Base-by-base conservation (phyloP, 1,140 invertebrate species). In the Drosophila serrata region DNA sequence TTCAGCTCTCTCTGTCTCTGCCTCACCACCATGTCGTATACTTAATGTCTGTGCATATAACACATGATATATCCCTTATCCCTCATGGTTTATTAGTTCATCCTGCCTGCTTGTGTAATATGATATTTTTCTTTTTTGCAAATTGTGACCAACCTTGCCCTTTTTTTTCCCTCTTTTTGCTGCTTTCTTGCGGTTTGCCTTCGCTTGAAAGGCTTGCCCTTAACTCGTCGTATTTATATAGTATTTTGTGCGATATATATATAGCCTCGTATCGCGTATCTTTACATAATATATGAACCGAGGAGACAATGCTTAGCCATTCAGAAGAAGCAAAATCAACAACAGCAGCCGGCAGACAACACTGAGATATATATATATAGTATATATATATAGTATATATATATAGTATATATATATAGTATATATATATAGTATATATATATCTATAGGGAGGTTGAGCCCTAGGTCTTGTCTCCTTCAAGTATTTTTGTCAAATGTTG, bases 61-160 rank as follows among this genome's bases (percentile, higher is more conserved):
- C 19, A 39, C 46, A 43, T 55, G 40, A 19, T 27, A 57, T 79
- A 67, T 67, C 61, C 62, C 62, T 55, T 69, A 53, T 61, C 35
- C 49, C 74, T 31, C 42, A 46, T 33, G 49, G 49, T 60, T 84
- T 84, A 79, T 82, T 82, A 76, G 81, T 84, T 76, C 72, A 84
- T 84, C 79, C 79, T 81, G 78, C 46, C 48, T 12, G 19, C 72
- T 64, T 75, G 51, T 53, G 75, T 57, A 87, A 88, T 60, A 68
- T 77, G 59, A 87, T 87, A 87, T 57, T 76, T 76, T n/a, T n/a
- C n/a, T n/a, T n/a, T n/a, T 75, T 63, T 39, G 39, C 33, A 67
- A 60, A 76, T n/a, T 76, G 48, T 46, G 63, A 48, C 61, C 70
- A 87, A 87, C 84, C 82, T 87, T 87, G 82, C 61, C 70, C 82